phyloP scores from a whole-genome alignment of 2,888 invertebrate genomes.

The Dryococelus australis region DNA sequence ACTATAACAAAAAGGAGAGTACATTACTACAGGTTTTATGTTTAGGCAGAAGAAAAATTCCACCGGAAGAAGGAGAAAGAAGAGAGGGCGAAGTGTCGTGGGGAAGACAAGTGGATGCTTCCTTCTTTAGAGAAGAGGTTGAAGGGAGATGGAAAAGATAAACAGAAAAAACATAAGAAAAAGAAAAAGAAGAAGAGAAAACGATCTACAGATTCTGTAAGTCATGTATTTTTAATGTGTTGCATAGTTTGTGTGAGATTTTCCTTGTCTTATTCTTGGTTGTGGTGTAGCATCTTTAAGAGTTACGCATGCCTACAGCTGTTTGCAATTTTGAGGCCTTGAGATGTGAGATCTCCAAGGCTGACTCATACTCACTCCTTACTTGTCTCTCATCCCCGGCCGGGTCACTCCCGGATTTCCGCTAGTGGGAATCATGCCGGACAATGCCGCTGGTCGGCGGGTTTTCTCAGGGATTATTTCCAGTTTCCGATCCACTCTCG shows the following conservation, averaged over 20 bases:
- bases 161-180: constrained; percentile 40
- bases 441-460: too few relatives aligned
- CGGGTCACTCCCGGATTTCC: too few relatives aligned
- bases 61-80: constrained; percentile 45
- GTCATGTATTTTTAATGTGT: constrained; percentile 3
- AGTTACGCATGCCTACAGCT: too few relatives aligned
- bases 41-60: constrained; percentile 50
- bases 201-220: constrained; percentile 38
- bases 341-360: too few relatives aligned
- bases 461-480: too few relatives aligned
- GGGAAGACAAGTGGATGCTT: constrained; percentile 58
- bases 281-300: too few relatives aligned
- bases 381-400: too few relatives aligned
- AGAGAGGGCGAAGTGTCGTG: constrained; percentile 50
- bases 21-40: background rate
- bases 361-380: too few relatives aligned
- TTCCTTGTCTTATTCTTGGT: too few relatives aligned
- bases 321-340: too few relatives aligned
- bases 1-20: background rate
- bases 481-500: too few relatives aligned
- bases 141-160: constrained; percentile 29
- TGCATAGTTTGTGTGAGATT: background rate
- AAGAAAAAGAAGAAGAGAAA: constrained; percentile 40
- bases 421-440: too few relatives aligned
- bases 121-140: constrained; percentile 56